Evolutionary conservation across 1,140 invertebrate genomes (phyloP), one percentile per base, ranked within the genome.

Genomic region (Drosophila pallidifrons): DNA sequence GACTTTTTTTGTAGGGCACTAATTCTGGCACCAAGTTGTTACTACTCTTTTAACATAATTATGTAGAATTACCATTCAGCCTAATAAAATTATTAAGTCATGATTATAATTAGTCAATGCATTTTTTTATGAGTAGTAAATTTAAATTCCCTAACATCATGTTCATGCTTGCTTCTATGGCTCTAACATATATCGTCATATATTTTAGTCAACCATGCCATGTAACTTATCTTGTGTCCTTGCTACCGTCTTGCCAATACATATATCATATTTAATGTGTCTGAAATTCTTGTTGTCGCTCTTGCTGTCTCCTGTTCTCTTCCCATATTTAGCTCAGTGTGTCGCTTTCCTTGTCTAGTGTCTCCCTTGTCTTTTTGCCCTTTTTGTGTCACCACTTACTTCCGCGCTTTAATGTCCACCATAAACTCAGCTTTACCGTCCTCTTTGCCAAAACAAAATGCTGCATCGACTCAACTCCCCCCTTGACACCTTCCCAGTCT

Each of bases 231-330:
- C 80, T 88, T 58, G 51, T 79, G 80, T 77, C 59, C 77, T 75
- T 76, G 75, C 83, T 82, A 80, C 77, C 73, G 79, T 83, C 77
- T 61, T 51, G 49, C 83, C 69, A 87, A 87, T 87, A 55, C 52
- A 55, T 55, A 87, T 88, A 87, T 87, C 83, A 87, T 87, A 82
- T 87, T 87, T 87, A 87, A 87, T 87, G 83, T 82, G 83, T 87
- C 82, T 87, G 83, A 82, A 67, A 76, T 68, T 76, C 67, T 75
- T 68, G 60, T 75, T 79, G 71, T 74, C 55, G 35, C 8, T 58
- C n/a, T n/a, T 65, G 32, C 49, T 54, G 13, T 66, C 16, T 54
- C 20, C 30, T 67, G 77, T 78, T 63, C 45, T 16, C 28, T 25
- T 25, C 3, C 45, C 64, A 70, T 65, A 65, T 79, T 78, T 10